Percentiles rank a stretch among this genome's conserved stretches.
Evolutionary conservation across 1,140 invertebrate genomes (phyloP).

Genomic region (Drosophila pseudoananassae): DNA sequence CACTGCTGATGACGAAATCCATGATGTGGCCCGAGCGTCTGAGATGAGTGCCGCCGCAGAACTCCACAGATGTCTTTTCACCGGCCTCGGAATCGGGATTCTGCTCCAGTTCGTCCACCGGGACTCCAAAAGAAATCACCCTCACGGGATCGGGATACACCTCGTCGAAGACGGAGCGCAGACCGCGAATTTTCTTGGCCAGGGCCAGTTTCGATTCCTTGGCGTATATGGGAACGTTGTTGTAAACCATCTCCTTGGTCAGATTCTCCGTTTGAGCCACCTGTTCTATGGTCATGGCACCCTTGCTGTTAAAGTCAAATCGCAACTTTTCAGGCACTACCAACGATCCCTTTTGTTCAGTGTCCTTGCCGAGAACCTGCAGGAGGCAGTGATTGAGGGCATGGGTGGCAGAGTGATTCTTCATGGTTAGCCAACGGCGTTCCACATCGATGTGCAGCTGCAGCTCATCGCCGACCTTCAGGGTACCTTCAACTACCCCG

Average conservation of each 20-base stretch:
- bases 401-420: constrained; percentile 99
- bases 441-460: constrained; percentile 92
- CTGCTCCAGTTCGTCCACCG: constrained; percentile 94
- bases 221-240: constrained; percentile 94
- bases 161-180: constrained; percentile 99
- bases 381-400: constrained; percentile 97
- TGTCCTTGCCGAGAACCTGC: constrained; percentile 93
- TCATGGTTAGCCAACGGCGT: constrained; percentile 96
- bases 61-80: constrained; percentile 97
- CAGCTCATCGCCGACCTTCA: constrained; percentile 95
- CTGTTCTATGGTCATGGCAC: constrained; percentile 94
- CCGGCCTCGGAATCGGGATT: constrained; percentile 93
- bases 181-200: constrained; percentile 95
- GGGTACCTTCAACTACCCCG: constrained; percentile 92
- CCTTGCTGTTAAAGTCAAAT: constrained; percentile 99
- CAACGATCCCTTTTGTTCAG: constrained; percentile 99
- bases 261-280: constrained; percentile 93
- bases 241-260: constrained; percentile 90
- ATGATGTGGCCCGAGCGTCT: constrained; percentile 95
- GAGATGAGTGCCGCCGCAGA: constrained; percentile 99
- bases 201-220: constrained; percentile 89
- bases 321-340: constrained; percentile 98
- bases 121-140: constrained; percentile 96
- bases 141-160: constrained; percentile 99
- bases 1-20: constrained; percentile 97